phyloP scores from a whole-genome alignment of 1,140 invertebrate species.

The Apis florea region DNA sequence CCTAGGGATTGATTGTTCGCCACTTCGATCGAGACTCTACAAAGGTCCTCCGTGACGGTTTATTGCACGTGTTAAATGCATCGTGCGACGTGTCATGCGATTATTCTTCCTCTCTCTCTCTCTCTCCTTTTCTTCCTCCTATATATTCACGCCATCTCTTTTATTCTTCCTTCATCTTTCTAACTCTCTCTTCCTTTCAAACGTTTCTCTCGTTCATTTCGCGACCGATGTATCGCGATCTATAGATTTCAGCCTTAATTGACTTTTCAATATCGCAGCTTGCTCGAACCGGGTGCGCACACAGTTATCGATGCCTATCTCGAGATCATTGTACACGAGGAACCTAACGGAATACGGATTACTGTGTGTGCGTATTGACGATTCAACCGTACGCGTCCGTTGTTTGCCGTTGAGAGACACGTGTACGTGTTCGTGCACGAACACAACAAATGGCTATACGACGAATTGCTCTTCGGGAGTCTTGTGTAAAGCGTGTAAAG shows the following conservation, averaged over 20 bases:
- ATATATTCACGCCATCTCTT: too few species aligned
- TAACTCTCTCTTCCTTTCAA: neutral
- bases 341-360: neutral
- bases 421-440: too few species aligned
- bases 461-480: too few species aligned
- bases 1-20: constrained; percentile 14
- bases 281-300: neutral
- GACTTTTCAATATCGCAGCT: neutral
- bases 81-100: neutral
- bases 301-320: too few species aligned
- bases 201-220: neutral
- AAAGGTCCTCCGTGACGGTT: constrained; percentile 31
- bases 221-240: neutral
- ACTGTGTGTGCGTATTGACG: neutral
- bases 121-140: neutral
- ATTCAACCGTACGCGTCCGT: neutral
- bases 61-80: constrained; percentile 33
- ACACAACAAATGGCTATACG: too few species aligned
- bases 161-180: too few species aligned
- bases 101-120: neutral
- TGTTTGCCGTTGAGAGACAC: neutral
- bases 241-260: constrained; percentile 22
- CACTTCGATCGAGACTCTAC: constrained; percentile 22
- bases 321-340: neutral
- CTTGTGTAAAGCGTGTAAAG: too few species aligned